phyloP scores from a whole-genome alignment of 2,113 vertebrate genomes.

The Gasterosteus aculeatus region DNA sequence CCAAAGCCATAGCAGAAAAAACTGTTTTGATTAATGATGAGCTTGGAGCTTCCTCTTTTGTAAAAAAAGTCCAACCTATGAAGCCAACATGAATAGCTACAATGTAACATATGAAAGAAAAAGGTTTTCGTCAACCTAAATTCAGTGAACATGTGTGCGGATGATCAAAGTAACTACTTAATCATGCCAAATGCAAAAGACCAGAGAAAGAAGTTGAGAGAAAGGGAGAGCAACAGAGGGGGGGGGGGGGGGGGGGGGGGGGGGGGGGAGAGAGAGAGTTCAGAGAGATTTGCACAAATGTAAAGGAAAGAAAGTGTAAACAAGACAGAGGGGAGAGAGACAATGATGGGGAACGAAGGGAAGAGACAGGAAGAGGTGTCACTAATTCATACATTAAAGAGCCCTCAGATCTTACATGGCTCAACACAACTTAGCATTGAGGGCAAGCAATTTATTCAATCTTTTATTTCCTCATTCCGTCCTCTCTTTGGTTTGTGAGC shows the following conservation, averaged over 20 bases:
- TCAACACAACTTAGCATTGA: conserved; percentile 67
- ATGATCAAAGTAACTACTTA: conserved; percentile 73
- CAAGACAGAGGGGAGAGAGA: conserved; percentile 53
- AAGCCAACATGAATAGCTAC: conserved; percentile 35
- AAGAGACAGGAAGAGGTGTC: conserved; percentile 56
- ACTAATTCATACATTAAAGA: conserved; percentile 76
- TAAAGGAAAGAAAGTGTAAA: conserved; percentile 46
- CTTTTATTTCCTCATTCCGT: conserved; percentile 61
- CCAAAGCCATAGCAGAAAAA: conserved; percentile 10
- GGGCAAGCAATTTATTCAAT: conserved; percentile 69
- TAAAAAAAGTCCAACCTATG: conserved; percentile 19
- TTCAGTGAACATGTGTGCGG: conserved; percentile 30
- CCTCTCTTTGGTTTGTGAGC: conserved; percentile 57
- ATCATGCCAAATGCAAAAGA: conserved; percentile 68
- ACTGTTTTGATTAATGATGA: neutral
- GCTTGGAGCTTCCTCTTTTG: neutral
- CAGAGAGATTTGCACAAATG: conserved; percentile 5
- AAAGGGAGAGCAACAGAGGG: conserved; percentile 1
- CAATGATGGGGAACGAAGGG: conserved; percentile 45
- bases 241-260: conserved; percentile 30
- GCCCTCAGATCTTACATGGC: conserved; percentile 65
- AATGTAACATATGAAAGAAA: conserved; percentile 52
- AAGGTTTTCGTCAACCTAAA: conserved; percentile 58
- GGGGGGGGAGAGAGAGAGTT: neutral
- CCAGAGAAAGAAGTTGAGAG: conserved; percentile 43